phyloP scores from a whole-genome alignment of 2,888 invertebrate species.

The Troides helena region DNA sequence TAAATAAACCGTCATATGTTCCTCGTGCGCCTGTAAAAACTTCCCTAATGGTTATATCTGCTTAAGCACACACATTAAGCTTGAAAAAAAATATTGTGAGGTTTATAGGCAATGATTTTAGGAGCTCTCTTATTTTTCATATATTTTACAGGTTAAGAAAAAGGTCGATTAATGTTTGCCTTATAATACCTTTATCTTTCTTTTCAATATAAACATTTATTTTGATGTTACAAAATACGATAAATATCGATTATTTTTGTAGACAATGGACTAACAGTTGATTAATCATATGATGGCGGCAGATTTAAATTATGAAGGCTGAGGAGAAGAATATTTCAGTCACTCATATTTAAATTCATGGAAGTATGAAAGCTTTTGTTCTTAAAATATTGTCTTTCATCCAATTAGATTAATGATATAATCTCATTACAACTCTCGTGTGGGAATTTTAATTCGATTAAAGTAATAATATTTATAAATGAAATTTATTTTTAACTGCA shows the following conservation, averaged over 20 bases:
- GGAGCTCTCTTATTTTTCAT: background rate
- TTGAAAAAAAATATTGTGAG: slow-evolving; percentile 14
- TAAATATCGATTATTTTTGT: too few species aligned
- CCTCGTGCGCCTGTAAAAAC: slow-evolving; percentile 27
- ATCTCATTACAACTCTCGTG: slow-evolving; percentile 10
- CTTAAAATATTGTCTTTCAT: background rate
- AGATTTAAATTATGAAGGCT: too few species aligned
- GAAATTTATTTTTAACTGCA: background rate
- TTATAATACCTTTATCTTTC: too few species aligned
- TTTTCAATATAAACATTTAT: too few species aligned
- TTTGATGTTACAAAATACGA: too few species aligned
- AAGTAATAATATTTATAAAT: background rate
- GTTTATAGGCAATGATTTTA: slow-evolving; percentile 26
- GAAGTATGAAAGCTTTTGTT: background rate
- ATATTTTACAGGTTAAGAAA: too few species aligned
- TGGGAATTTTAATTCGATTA: background rate
- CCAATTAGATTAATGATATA: slow-evolving; percentile 3
- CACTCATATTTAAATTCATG: background rate
- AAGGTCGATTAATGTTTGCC: too few species aligned
- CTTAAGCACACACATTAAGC: slow-evolving; percentile 26
- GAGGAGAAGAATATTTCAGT: too few species aligned
- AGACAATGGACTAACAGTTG: too few species aligned
- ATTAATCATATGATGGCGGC: too few species aligned
- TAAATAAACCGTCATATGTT: slow-evolving; percentile 10
- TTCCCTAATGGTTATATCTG: slow-evolving; percentile 27